Evolutionary conservation across 2,113 vertebrate species (phyloP), one percentile per base, ranked within the genome.

Genomic region (Gambusia affinis): DNA sequence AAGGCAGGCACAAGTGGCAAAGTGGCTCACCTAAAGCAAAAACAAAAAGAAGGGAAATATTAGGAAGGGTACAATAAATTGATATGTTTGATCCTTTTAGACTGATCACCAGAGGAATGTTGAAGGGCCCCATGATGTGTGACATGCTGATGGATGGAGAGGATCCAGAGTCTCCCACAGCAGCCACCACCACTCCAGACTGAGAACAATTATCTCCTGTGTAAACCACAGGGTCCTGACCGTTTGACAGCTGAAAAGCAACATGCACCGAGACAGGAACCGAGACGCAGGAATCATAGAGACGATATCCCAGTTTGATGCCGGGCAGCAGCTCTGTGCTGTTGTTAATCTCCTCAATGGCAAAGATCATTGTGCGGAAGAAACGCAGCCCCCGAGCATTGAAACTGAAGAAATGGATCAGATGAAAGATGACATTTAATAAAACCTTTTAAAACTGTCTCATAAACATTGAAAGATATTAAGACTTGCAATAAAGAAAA

Each of bases 291-390:
- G 93, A 91, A 72, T 95, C 94, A 4, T 93, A 77, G 67, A 94
- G 92, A 35, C 83, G 76, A 68, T 94, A 94, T 11, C 93, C 94
- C 2, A 95, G 80, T 0, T 6, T 88, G 60, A 94, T 67, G 1
- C 86, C 86, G 0, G 94, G 91, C 19, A 95, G 85, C 15, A 95
- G 85, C 39, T 85, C 66, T 0, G 86, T 79, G 76, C 89, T 93
- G 81, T 93, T 92, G 82, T 94, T 95, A 30, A 95, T 94, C 70
- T 94, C 90, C 10, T 92, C 81, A 4, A 94, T 90, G 10, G 93
- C 90, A 22, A 93, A 94, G 12, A 90, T 29, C 92, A 94, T 91
- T 17, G 92, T 75, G 0, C 85, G 90, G 6, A 83, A 86, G 30
- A 92, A 91, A n/a, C 86, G 92, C 69, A 94, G 67, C 28, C 90